Evolutionary conservation across 92 coral and sea anemone genomes (phyloP).

Genomic region (Galaxea fascicularis): DNA sequence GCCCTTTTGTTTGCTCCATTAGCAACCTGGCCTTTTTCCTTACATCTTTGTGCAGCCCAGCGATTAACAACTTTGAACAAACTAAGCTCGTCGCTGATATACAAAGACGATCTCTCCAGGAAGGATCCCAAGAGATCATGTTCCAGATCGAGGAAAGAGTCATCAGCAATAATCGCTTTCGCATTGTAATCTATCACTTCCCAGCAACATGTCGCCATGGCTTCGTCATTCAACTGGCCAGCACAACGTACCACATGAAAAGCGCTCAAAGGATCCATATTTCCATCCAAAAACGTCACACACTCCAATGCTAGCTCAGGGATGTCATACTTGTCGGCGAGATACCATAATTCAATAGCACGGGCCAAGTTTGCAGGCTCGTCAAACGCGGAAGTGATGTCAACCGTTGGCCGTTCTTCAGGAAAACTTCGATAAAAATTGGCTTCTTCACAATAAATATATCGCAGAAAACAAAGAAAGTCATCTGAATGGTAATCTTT

Average conservation of each 20-base stretch:
- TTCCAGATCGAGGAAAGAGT: not conserved
- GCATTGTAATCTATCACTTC: conserved; percentile 5
- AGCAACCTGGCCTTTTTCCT: not conserved
- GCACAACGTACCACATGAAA: not conserved
- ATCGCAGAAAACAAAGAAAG: not conserved
- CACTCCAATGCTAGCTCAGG: not conserved
- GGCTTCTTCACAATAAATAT: conserved; percentile 5
- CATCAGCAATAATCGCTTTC: not conserved
- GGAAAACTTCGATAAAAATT: not conserved
- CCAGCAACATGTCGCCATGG: not conserved
- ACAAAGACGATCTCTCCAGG: not conserved
- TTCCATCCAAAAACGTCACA: not conserved
- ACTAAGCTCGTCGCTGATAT: not conserved
- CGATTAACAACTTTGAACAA: not conserved
- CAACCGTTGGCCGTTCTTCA: no score
- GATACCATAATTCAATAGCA: not conserved
- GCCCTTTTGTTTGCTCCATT: not conserved
- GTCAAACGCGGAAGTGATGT: no score
- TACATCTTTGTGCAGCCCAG: conserved; percentile 5
- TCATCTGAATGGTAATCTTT: not conserved
- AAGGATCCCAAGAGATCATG: not conserved
- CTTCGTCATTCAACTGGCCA: not conserved
- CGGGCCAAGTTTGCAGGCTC: not conserved
- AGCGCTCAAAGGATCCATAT: not conserved
- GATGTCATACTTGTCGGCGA: not conserved